phyloP scores from a whole-genome alignment of 2,888 invertebrate species.

The Drosophila maculinotata region DNA sequence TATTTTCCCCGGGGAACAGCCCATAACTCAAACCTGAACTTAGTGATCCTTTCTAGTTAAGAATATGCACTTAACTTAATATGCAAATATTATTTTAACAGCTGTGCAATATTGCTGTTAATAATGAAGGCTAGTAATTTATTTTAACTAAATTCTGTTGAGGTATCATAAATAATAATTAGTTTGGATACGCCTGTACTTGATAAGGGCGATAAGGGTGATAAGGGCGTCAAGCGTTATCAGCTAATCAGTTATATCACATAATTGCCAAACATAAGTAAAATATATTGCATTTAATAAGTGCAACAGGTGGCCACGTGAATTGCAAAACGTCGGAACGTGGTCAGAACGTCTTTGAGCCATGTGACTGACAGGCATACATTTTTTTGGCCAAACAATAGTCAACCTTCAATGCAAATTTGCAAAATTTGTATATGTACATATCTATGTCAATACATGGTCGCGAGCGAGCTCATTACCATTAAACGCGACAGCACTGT shows the following conservation, averaged over 20 bases:
- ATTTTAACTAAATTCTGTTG: background rate
- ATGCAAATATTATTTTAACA: background rate
- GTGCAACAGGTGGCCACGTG: constrained; percentile 8
- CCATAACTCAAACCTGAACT: background rate
- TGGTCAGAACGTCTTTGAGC: constrained; percentile 22
- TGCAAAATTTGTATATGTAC: constrained; percentile 4
- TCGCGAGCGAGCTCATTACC: constrained; percentile 29
- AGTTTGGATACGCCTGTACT: constrained; percentile 15
- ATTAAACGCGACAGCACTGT: constrained; percentile 14
- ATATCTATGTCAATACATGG: constrained; percentile 11
- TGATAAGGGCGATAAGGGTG: constrained; percentile 28
- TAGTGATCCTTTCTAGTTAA: background rate
- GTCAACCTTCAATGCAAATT: constrained; percentile 13
- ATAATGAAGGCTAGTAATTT: background rate
- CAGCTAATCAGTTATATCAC: constrained; percentile 17
- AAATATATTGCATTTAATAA: constrained; percentile 8
- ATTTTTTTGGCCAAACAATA: constrained; percentile 6
- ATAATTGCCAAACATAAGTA: constrained; percentile 18
- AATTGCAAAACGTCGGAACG: constrained; percentile 14
- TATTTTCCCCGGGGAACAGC: background rate
- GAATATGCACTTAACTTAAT: background rate
- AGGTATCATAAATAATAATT: constrained; percentile 19
- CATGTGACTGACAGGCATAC: constrained; percentile 13
- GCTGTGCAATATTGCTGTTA: background rate
- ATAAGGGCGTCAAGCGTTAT: constrained; percentile 17